A percentile compares a stretch with the other conserved stretches of the same genome.
phyloP scores from a whole-genome alignment of 2,113 vertebrate genomes.

The Tenebrosternarchus preto region DNA sequence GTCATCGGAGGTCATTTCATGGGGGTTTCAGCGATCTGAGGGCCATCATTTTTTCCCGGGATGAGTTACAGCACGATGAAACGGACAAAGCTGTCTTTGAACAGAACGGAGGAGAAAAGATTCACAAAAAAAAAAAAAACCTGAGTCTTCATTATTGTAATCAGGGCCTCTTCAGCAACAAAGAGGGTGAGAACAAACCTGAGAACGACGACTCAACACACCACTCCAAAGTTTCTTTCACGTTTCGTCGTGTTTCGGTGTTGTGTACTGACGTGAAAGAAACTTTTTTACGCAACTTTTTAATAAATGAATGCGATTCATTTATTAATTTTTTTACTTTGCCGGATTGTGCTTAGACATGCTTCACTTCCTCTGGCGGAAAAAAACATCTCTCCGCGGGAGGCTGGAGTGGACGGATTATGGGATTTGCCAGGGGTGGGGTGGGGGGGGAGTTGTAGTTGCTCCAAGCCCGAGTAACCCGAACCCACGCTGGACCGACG shows the following conservation, averaged over 20 bases:
- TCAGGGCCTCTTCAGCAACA: conserved; percentile 40
- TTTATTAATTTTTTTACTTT: not conserved
- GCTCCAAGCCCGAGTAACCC: conserved; percentile 52
- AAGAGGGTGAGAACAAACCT: not conserved
- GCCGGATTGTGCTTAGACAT: not conserved
- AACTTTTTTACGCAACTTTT: not conserved
- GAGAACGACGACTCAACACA: not conserved
- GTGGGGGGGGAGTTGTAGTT: too few species aligned
- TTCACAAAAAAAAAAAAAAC: conserved; percentile 1
- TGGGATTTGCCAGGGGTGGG: conserved; percentile 53
- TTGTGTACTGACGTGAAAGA: not conserved
- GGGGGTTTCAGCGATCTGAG: conserved; percentile 42
- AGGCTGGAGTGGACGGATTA: conserved; percentile 55
- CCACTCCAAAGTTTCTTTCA: not conserved
- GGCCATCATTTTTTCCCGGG: conserved; percentile 41
- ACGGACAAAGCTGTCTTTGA: conserved; percentile 52
- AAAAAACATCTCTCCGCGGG: conserved; percentile 47
- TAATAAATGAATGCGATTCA: not conserved
- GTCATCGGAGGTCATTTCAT: conserved; percentile 28
- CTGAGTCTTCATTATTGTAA: conserved; percentile 53
- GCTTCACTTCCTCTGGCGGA: conserved; percentile 4
- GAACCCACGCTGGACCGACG: conserved; percentile 43
- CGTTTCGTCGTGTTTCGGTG: not conserved
- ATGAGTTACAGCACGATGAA: conserved; percentile 28
- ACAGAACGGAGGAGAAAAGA: conserved; percentile 46